Evolutionary conservation across 2,888 invertebrate species (phyloP).

Genomic region (Lepidocyrtinus sp.): DNA sequence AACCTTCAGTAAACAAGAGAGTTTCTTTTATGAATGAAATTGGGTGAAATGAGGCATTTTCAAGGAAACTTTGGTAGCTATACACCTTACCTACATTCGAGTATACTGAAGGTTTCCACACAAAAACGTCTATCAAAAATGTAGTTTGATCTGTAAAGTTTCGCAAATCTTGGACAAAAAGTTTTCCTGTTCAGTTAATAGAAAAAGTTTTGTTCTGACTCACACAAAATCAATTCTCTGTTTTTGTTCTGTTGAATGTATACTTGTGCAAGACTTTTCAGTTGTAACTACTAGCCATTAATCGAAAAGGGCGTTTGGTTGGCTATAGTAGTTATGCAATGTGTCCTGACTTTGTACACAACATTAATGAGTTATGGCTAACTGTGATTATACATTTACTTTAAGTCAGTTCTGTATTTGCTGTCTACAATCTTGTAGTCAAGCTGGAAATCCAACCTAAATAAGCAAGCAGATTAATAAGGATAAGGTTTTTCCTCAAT

Average conservation of each 20-base stretch:
- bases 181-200: too few species aligned
- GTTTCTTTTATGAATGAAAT: neutral
- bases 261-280: too few species aligned
- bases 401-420: neutral
- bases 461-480: neutral
- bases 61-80: too few species aligned
- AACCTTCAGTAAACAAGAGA: neutral
- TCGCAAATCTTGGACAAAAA: too few species aligned
- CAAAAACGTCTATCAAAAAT: too few species aligned
- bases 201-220: too few species aligned
- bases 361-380: slow-evolving; percentile 1
- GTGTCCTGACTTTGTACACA: neutral
- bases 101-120: too few species aligned
- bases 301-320: neutral
- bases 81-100: too few species aligned
- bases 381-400: neutral
- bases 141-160: too few species aligned
- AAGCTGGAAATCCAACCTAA: neutral
- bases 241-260: too few species aligned
- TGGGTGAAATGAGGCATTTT: slow-evolving; percentile 2
- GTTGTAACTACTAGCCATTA: too few species aligned
- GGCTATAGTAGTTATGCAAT: slow-evolving; percentile 2
- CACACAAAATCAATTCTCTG: too few species aligned
- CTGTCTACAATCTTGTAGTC: neutral
- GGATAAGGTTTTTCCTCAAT: neutral